Evolutionary conservation across 1,140 invertebrate species (phyloP), one percentile per base, ranked within the genome.

Genomic region (Drosophila santomea): DNA sequence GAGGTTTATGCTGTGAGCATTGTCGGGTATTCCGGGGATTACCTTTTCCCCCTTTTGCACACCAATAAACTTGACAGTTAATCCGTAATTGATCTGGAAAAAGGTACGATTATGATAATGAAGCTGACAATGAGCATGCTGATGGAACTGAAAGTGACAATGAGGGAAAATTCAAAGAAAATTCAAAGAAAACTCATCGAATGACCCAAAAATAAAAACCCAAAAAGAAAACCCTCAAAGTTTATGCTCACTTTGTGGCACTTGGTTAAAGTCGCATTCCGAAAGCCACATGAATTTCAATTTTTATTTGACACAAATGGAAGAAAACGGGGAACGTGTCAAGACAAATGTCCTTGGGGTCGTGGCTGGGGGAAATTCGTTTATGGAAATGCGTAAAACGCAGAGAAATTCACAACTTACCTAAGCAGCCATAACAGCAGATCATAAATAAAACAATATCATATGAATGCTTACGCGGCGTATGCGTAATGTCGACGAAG

Each of bases 391-490:
- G 79, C 84, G 66, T 77, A 63, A 83, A 83, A 83, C 74, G 79
- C 64, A 48, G 67, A 50, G 73, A 76, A 76, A 81, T 85, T 78
- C 78, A 62, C 83, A 82, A 72, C 69, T 73, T 71, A 68, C 78
- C 73, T 67, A 82, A 80, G 62, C 72, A 77, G 62, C 61, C 66
- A 78, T 86, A 86, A 83, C 75, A 50, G 25, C 28, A 80, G 78
- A 88, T 88, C 83, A 83, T 88, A 89, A 88, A 88, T 88, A 89
- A 89, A 83, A 88, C 84, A 89, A 89, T 86, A 88, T 88, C 66
- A 57, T 61, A 88, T 89, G 78, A 88, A 77, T 78, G 73, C 83
- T 88, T 75, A 61, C 60, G 52, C 44, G 48, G 43, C 44, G 66
- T 28, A 25, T 59, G 44, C 20, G 28, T 23, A 36, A 35, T 39